Evolutionary conservation across 2,888 invertebrate genomes (phyloP), one percentile per base, ranked within the genome.

Genomic region (Tribolium freemani): DNA sequence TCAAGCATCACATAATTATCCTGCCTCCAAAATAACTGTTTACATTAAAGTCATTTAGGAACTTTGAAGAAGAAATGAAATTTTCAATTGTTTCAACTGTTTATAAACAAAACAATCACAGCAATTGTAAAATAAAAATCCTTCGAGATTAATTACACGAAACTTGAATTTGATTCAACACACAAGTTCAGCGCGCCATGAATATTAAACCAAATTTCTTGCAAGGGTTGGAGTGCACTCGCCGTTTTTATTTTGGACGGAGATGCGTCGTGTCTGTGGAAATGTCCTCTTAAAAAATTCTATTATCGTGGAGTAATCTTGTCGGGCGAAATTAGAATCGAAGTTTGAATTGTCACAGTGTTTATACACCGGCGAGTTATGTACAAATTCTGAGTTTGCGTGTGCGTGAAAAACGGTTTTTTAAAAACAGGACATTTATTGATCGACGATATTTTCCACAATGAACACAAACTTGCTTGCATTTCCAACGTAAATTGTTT

Each of bases 381-480:
- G 16, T 51, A 64, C 10, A 64, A 51, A 64, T 64, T 51, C 51
- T 13, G 38, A 44, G 51, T 13, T 64, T 64, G 64, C 64, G 64
- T 64, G 63, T 38, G 64, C 38, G 51, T 53, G 53, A 46, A 64
- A 64, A 64, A 64, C 50, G 38, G 64, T n/a, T 38, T 30, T 63
- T 64, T 64, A 64, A 53, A 64, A 64, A 64, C 64, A 64, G 38
- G 64, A 51, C 51, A 38, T 64, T 60, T 64, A 64, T 64, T 64
- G 64, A 64, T 64, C 64, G 38, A 30, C 50, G 13, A 64, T 53
- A 64, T 64, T 64, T 51, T 31, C 53, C 53, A 64, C 64, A 64
- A 53, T 51, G 51, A 64, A 64, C 64, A 53, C 60, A 60, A 60
- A 48, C 11, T 48, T 48, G 48, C 48, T 45, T 48, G 16, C 48